Evolutionary conservation across 2,113 vertebrate genomes (phyloP), one percentile per base, ranked within the genome.

Genomic region (Rhinopithecus roxellana): DNA sequence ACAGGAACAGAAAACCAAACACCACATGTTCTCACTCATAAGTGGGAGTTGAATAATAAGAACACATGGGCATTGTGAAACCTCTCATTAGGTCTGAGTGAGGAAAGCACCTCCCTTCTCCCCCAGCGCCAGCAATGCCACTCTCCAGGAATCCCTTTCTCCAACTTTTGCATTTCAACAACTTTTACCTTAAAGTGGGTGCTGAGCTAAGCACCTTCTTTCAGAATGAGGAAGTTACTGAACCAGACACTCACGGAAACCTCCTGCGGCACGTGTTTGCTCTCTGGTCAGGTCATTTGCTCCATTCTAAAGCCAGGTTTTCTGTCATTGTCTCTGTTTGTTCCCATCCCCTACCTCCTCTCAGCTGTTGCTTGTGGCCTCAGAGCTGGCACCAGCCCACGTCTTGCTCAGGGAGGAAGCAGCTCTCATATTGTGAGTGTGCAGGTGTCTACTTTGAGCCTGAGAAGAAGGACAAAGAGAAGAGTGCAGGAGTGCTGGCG

Each of bases 91-190:
- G 74, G 48, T 8, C 8, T 40, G 72, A 95, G 75, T 45, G 50
- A 23, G 38, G 5, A 48, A 59, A 61, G n/a, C 4, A 8, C 5
- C 22, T 57, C 14, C 32, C 8, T 4, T 43, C 61, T 38, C 7
- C 25, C 25, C 0, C 0, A n/a, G 2, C 9, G 3, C n/a, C n/a
- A 75, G 61, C n/a, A 14, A 16, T 4, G 0, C 45, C 18, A 57
- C 50, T 81, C 38, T 61, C 3, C 0, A 61, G 45, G 52, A 88
- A 74, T 55, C 50, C 48, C 92, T 87, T 48, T 12, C 55, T 48
- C 18, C 43, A 30, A 78, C 48, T 78, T 84, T 55, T 35, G 43
- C 69, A 57, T 52, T 81, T 30, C 35, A 75, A 38, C 35, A 81
- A 7, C 30, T 48, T 45, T 64, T 55, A 17, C n/a, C 59, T 30